phyloP scores from a whole-genome alignment of 1,140 invertebrate genomes.

The Habropoda laboriosa region DNA sequence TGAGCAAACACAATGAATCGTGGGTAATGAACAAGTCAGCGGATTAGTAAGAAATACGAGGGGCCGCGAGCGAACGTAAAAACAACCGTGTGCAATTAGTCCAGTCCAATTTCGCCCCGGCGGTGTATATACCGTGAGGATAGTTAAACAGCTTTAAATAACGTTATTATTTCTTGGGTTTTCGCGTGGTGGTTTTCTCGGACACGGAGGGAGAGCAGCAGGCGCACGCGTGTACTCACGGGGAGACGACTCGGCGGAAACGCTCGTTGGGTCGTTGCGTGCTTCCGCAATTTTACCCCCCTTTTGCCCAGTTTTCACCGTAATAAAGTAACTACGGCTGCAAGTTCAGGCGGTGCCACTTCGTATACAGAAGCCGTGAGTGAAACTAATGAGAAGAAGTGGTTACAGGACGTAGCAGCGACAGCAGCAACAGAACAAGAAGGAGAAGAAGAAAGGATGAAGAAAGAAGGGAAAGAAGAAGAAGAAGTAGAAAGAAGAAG shows the following conservation, averaged over 20 bases:
- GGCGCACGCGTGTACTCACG: too few species aligned
- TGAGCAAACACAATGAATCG: not conserved
- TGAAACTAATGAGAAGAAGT: slow-evolving; percentile 53
- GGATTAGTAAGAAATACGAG: not conserved
- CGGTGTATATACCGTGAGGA: not conserved
- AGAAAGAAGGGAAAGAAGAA: not conserved
- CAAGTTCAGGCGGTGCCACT: slow-evolving; percentile 62
- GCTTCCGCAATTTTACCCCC: slow-evolving; percentile 28
- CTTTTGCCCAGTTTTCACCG: slow-evolving; percentile 22
- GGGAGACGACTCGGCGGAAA: slow-evolving; percentile 15
- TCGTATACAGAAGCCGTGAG: slow-evolving; percentile 52
- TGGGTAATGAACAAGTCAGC: not conserved
- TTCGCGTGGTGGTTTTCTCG: not conserved
- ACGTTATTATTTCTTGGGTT: slow-evolving; percentile 23
- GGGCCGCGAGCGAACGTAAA: not conserved
- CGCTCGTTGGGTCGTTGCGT: slow-evolving; percentile 1
- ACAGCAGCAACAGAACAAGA: not conserved
- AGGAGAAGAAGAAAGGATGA: slow-evolving; percentile 22
- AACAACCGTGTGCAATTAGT: slow-evolving; percentile 27
- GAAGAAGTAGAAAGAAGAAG: not conserved
- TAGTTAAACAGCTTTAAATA: slow-evolving; percentile 38
- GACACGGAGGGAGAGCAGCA: too few species aligned
- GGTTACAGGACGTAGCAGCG: slow-evolving; percentile 29
- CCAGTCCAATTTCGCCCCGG: not conserved
- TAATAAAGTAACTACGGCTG: slow-evolving; percentile 52